Conservation (phyloP, 2,888 invertebrate species). For the Lasioglossum villosulum region DNA sequence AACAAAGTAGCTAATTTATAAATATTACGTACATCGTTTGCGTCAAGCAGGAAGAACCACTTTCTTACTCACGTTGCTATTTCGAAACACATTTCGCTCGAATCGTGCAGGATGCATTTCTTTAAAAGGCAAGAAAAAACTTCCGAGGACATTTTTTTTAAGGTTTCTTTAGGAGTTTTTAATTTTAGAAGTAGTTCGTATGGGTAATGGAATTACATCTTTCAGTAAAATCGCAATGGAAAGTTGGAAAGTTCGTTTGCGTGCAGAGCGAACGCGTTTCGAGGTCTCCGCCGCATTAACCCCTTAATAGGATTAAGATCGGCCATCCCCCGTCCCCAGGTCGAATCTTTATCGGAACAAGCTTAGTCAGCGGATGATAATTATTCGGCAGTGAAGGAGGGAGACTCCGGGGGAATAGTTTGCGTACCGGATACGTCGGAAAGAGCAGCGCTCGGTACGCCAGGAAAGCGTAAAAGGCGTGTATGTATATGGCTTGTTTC, state of each 20-base stretch:
- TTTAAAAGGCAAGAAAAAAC: not conserved
- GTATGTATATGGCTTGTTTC: conserved; percentile 35
- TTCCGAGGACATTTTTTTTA: not conserved
- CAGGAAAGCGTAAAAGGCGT: conserved; percentile 59
- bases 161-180: not conserved
- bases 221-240: not conserved
- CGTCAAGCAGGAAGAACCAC: not conserved
- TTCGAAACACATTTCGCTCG: not conserved
- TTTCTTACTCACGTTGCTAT: not conserved
- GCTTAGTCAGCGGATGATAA: conserved; percentile 66
- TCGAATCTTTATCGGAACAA: conserved; percentile 52
- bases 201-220: not conserved
- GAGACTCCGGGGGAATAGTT: conserved; percentile 35
- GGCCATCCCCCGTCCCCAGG: not conserved
- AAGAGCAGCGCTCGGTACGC: conserved; percentile 57
- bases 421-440: conserved; percentile 61
- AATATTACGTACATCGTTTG: not conserved
- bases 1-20: not conserved
- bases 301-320: conserved; percentile 3
- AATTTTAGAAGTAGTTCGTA: not conserved
- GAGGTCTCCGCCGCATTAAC: not conserved
- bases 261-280: not conserved
- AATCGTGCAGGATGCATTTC: not conserved
- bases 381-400: conserved; percentile 51
- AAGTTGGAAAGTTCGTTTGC: not conserved